Conservation (phyloP, 2,113 vertebrate genomes). For the Bungarus multicinctus region DNA sequence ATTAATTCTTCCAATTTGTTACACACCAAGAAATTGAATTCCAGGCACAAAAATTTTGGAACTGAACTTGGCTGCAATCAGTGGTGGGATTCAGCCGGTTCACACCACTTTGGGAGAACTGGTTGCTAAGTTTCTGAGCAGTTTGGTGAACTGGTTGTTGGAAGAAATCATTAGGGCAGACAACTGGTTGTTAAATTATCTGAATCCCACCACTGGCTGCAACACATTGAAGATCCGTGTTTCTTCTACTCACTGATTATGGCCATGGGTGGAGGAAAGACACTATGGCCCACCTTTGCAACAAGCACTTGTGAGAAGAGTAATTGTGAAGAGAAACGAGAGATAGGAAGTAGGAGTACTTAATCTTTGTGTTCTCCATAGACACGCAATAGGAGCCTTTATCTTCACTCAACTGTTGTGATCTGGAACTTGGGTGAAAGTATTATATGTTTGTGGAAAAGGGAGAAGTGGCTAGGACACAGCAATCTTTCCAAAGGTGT, state of each 20-base stretch:
- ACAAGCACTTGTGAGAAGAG: background rate
- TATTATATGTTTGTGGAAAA: background rate
- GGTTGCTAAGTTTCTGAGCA: too few species aligned
- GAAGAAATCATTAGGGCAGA: too few species aligned
- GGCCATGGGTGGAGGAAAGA: background rate
- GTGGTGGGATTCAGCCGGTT: too few species aligned
- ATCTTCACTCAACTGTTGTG: background rate
- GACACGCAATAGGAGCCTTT: background rate
- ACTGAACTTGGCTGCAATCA: background rate
- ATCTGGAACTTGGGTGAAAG: background rate
- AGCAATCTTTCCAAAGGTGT: background rate
- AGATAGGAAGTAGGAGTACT: background rate
- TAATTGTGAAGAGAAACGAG: background rate
- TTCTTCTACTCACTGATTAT: background rate
- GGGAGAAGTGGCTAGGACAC: background rate
- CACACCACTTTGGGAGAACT: too few species aligned
- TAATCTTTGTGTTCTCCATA: background rate
- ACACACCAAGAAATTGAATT: background rate
- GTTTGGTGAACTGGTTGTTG: too few species aligned
- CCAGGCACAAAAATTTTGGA: background rate
- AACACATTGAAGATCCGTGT: background rate
- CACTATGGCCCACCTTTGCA: background rate
- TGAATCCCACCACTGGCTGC: background rate
- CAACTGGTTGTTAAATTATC: too few species aligned
- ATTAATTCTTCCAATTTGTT: background rate